Evolutionary conservation across 2,797 vertebrate species (phyloP).

Genomic region (Mus minutoides): DNA sequence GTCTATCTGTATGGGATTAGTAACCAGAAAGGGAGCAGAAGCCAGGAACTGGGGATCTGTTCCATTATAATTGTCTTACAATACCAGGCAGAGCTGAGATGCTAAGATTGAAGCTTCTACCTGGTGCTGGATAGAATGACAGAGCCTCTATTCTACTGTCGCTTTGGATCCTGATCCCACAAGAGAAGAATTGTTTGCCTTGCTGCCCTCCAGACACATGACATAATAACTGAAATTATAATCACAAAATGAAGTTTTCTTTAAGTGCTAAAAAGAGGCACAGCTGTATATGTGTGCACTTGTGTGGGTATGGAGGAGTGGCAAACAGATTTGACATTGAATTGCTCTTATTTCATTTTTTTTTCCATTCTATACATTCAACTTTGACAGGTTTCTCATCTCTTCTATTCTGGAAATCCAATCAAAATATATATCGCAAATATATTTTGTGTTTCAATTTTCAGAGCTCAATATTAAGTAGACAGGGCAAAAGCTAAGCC

Average conservation of each 20-base stretch:
- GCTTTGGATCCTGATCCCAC: background rate
- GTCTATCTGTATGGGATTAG: background rate
- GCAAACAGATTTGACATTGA: background rate
- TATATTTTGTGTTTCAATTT: background rate
- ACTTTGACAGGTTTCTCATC: background rate
- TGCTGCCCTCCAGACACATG: background rate
- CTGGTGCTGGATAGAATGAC: background rate
- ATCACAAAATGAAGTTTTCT: background rate
- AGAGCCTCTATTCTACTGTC: background rate
- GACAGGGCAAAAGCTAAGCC: background rate
- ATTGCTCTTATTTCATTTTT: background rate
- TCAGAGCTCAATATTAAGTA: background rate
- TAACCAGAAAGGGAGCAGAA: background rate
- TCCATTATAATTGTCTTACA: background rate
- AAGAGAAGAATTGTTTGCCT: background rate
- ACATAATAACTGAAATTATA: background rate
- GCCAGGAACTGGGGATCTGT: background rate
- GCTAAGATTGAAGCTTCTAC: background rate
- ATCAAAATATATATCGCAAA: background rate
- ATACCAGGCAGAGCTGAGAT: too few relatives aligned
- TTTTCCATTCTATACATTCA: background rate
- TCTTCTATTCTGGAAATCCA: background rate
- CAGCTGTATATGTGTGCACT: background rate
- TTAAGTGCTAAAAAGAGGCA: background rate
- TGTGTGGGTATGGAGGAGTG: background rate